Evolutionary conservation across 2,797 vertebrate genomes (phyloP), one percentile per base, ranked within the genome.

Genomic region (Lateolabrax maculatus): DNA sequence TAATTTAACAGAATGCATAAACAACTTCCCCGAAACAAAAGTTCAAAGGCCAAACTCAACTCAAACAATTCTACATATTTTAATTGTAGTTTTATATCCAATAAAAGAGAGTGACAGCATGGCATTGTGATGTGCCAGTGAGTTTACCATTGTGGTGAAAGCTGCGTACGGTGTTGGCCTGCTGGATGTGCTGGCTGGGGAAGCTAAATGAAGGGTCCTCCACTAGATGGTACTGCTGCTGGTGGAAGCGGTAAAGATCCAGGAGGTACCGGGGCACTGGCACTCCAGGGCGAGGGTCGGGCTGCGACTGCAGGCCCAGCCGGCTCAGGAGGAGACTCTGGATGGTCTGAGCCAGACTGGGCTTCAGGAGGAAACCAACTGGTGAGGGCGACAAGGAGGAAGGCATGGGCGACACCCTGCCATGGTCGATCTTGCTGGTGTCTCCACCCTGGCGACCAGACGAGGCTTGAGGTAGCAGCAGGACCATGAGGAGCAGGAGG

Each of bases 391-490:
- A 60, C 12, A 80, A 52, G 71, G 83, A 60, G 43, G 90, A 71
- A 49, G 86, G 71, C 13, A 71, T 5, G 11, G 83, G 48, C 36
- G 90, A 63, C 69, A 82, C 84, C 52, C 79, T 81, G 79, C 89
- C 92, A 84, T 87, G 92, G 89, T 93, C 71, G 44, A 87, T 85
- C 84, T 93, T 84, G 75, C 90, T 87, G 89, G 84, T 80, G 91
- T 91, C 90, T 92, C 83, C 92, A 75, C 88, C 91, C 89, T 95
- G 94, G 83, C 92, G 92, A 93, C 93, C 94, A 89, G 92, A 94
- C 79, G 92, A 95, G 92, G 89, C 92, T 85, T 96, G 95, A 95
- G 95, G 95, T 92, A 96, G 92, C 92, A 96, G 94, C 94, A 96
- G 92, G 90, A 96, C 93, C 95, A 95, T 96, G 93, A 96, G 95